phyloP scores from a whole-genome alignment of 2,888 invertebrate genomes.

The Pharmacophagus antenor region DNA sequence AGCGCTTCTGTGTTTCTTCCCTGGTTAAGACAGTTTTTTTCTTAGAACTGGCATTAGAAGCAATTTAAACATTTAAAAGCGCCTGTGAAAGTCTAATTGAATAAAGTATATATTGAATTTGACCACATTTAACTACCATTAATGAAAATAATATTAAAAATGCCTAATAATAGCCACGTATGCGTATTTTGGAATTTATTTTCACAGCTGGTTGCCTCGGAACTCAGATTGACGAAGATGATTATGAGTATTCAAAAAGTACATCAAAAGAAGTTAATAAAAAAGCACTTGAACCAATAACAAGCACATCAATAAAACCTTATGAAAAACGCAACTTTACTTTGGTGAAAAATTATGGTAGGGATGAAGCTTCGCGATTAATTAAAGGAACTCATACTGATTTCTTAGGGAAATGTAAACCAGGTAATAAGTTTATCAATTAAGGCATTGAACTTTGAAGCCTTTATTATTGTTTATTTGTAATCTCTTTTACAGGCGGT shows the following conservation, averaged over 20 bases:
- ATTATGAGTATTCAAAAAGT: conserved; percentile 44
- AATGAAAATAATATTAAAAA: too few relatives aligned
- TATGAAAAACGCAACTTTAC: conserved; percentile 35
- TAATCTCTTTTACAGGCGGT: conserved; percentile 54
- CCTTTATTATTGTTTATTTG: conserved; percentile 6
- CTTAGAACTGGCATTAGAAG: too few relatives aligned
- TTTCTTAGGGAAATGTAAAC: conserved; percentile 67
- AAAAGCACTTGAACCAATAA: conserved; percentile 36
- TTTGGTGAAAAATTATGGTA: conserved; percentile 41
- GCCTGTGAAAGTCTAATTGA: too few relatives aligned
- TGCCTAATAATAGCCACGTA: too few relatives aligned
- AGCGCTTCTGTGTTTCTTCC: too few relatives aligned
- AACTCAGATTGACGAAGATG: conserved; percentile 49
- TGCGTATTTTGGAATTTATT: neutral
- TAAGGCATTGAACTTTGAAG: neutral
- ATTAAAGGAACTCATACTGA: conserved; percentile 40
- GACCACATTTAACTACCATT: too few relatives aligned
- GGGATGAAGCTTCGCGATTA: conserved; percentile 31
- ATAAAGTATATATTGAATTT: too few relatives aligned
- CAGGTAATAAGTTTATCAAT: conserved; percentile 47
- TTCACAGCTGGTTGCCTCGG: conserved; percentile 55
- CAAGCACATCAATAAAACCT: conserved; percentile 11
- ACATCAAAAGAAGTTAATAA: conserved; percentile 32
- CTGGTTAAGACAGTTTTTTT: too few relatives aligned
- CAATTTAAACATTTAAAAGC: too few relatives aligned